Conservation (phyloP, 2,113 vertebrate genomes). For the Oryzias woworae region DNA sequence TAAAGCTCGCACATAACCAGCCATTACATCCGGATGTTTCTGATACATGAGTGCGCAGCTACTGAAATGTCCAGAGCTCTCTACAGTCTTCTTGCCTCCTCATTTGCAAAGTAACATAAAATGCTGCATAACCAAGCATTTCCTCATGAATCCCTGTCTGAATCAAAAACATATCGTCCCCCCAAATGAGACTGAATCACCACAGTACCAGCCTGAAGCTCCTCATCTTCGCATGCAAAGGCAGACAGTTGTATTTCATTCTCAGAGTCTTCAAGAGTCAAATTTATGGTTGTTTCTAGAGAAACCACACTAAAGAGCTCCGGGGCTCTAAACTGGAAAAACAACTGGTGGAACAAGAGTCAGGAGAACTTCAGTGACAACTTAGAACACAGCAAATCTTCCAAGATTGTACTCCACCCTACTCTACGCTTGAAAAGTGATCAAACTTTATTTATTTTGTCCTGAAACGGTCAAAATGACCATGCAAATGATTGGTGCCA, state of each 20-base stretch:
- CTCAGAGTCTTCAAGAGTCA: slow-evolving; percentile 55
- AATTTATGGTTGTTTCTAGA: slow-evolving; percentile 58
- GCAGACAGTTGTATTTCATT: slow-evolving; percentile 67
- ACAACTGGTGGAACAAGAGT: slow-evolving; percentile 61
- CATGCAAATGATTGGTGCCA: neutral
- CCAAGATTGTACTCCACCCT: slow-evolving; percentile 33
- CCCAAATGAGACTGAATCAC: slow-evolving; percentile 21
- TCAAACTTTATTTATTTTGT: neutral
- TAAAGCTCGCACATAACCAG: too few relatives aligned
- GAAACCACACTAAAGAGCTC: slow-evolving; percentile 70
- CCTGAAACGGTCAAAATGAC: neutral
- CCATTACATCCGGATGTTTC: too few relatives aligned
- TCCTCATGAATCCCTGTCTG: slow-evolving; percentile 1
- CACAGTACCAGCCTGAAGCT: slow-evolving; percentile 40
- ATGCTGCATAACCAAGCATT: too few relatives aligned
- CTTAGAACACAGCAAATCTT: slow-evolving; percentile 40
- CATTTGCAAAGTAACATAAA: too few relatives aligned
- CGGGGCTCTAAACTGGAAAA: slow-evolving; percentile 70
- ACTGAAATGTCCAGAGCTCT: too few relatives aligned
- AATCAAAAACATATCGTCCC: too few relatives aligned
- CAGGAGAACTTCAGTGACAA: slow-evolving; percentile 35
- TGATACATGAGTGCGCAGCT: too few relatives aligned
- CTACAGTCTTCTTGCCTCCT: too few relatives aligned
- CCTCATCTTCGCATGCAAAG: slow-evolving; percentile 59
- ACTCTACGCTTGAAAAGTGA: slow-evolving; percentile 44